phyloP scores from a whole-genome alignment of 2,797 vertebrate species.

The Argentina silus region DNA sequence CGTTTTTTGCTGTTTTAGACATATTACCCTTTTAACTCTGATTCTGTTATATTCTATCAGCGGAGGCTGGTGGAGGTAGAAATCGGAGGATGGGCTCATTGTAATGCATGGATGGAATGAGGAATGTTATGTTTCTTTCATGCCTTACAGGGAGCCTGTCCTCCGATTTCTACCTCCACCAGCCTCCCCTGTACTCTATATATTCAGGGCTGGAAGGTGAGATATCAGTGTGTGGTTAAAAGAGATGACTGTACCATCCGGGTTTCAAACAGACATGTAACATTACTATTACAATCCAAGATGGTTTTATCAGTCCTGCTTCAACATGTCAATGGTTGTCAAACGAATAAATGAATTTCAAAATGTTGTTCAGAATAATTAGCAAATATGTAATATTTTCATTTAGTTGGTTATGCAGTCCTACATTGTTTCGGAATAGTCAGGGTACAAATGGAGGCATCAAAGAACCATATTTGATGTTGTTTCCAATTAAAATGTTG shows the following conservation, averaged over 20 bases:
- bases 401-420: constrained; percentile 40
- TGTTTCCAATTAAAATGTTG: constrained; percentile 18
- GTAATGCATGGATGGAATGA: too few relatives aligned
- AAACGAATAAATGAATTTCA: constrained; percentile 23
- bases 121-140: too few relatives aligned
- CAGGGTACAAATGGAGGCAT: constrained; percentile 55
- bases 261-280: not conserved
- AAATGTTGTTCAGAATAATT: constrained; percentile 22
- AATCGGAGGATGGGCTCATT: too few relatives aligned
- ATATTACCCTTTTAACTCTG: constrained; percentile 28
- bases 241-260: too few relatives aligned
- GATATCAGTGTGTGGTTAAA: too few relatives aligned
- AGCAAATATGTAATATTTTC: constrained; percentile 43
- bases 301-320: constrained; percentile 2
- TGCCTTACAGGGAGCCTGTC: too few relatives aligned
- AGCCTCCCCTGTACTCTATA: constrained; percentile 4
- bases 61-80: too few relatives aligned
- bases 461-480: not conserved
- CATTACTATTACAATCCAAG: not conserved
- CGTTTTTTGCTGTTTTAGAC: constrained; percentile 53
- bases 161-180: too few relatives aligned
- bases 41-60: constrained; percentile 22
- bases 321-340: constrained; percentile 42
- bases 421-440: constrained; percentile 57
- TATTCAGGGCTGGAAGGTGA: constrained; percentile 41